Base-by-base conservation (phyloP, 2,888 invertebrate species). In the Punctoribates punctum region DNA sequence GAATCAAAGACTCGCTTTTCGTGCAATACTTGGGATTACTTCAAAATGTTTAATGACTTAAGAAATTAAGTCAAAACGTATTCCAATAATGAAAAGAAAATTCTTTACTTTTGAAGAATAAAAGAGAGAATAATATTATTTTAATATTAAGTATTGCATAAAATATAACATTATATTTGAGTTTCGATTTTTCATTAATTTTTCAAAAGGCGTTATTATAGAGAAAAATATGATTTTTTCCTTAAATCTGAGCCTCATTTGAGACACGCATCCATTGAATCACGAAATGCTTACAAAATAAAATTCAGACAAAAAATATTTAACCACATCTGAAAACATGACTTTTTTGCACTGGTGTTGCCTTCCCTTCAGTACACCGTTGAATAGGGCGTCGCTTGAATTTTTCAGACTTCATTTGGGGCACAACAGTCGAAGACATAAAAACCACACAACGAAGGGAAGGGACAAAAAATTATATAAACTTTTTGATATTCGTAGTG, bases 1-100 rank as follows among this genome's bases (percentile, higher is more conserved):
- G n/a, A n/a, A n/a, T n/a, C n/a, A n/a, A n/a, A n/a, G n/a, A n/a
- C n/a, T n/a, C n/a, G n/a, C n/a, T n/a, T 67, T 67, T 67, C 67
- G 67, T 67, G 67, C 29, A 29, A 67, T 62, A 67, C 20, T 67
- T 34, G 20, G n/a, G 67, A 67, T 67, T 67, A 67, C 67, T n/a
- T 62, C 42, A 38, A 38, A 27, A 62, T 62, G 29, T 62, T 38
- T 67, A 67, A 67, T 67, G 67, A 67, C 67, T 62, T 4, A 20
- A 62, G 1, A 13, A 29, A 29, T 8, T 20, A 5, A 54, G 6
- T 54, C 3, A 13, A 48, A 48, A 11, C 42, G n/a, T n/a, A n/a
- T n/a, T n/a, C n/a, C n/a, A n/a, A n/a, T n/a, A n/a, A n/a, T n/a
- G n/a, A n/a, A n/a, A n/a, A n/a, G n/a, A n/a, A n/a, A n/a, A n/a